Base-by-base conservation (phyloP, 2,888 invertebrate genomes). In the Cinara cedri region DNA sequence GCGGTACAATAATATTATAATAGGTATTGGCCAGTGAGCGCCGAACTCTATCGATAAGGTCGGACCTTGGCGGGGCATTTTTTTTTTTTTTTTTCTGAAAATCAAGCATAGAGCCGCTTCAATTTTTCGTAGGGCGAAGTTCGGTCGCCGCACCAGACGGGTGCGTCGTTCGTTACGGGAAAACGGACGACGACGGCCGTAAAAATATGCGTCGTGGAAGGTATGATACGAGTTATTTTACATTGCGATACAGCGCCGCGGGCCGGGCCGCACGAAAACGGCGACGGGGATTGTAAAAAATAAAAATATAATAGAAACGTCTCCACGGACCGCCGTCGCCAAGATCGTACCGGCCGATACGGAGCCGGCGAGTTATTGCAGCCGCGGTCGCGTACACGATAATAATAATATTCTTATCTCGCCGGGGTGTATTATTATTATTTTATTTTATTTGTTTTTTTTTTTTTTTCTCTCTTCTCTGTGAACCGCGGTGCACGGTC, bases 291-390 rank as follows among this genome's bases (percentile, higher is more conserved):
- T 42, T 44, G 19, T 19, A 21, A 44, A 63, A 42, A 19, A 42
- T n/a, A 62, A 62, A 70, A 54, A 55, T 42, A 70, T n/a, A 46
- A 72, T 46, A 60, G n/a, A 72, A 57, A 72, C 72, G 19, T 66
- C 55, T 9, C 57, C 55, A 44, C 63, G 55, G 75, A 66, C 75
- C 46, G 75, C 75, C 46, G 75, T 76, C 75, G 75, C 75, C 75
- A 66, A 76, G 75, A 76, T 76, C 66, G 44, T 44, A 26, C 13
- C 13, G 49, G 19, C 66, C 65, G 75, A 76, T 76, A 55, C 24
- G 16, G 26, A 10, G 21, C 3, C 34, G 34, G 34, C 34, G 34
- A 34, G 34, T 34, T 34, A 34, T 6, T 6, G 34, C 3, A 34
- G 34, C 34, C 34, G 34, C 34, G 34, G 34, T 6, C 34, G 34